Conservation (phyloP, 2,888 invertebrate genomes). For the Auanema sp. region DNA sequence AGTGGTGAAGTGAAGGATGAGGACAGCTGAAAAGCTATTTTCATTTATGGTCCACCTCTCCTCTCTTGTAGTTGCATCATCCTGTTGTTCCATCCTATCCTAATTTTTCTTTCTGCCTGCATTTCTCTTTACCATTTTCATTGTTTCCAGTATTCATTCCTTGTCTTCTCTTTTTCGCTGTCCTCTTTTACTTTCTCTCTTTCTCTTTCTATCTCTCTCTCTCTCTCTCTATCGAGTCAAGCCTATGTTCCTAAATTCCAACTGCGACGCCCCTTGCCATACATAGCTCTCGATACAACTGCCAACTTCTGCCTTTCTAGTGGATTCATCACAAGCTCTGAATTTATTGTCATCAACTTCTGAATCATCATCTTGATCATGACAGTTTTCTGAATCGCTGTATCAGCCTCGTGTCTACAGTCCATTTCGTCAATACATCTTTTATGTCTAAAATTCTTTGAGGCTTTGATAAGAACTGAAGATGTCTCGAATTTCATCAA, state of each 20-base stretch:
- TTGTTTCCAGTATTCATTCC: conserved; percentile 8
- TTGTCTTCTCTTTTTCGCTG: conserved; percentile 7
- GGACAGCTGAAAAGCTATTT: neutral
- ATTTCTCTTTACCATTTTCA: neutral
- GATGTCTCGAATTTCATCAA: conserved; percentile 63
- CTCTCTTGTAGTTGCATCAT: neutral
- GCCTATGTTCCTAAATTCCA: conserved; percentile 18
- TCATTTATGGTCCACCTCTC: conserved; percentile 1
- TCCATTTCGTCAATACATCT: no score
- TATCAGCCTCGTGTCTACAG: no score
- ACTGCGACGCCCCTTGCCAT: conserved; percentile 13
- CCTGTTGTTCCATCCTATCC: conserved; percentile 2
- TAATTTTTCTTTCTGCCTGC: neutral
- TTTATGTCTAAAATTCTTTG: no score
- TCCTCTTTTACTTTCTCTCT: conserved; percentile 9
- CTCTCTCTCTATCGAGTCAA: conserved; percentile 24
- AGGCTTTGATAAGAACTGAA: conserved; percentile 12
- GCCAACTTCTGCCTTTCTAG: conserved; percentile 12
- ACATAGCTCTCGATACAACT: conserved; percentile 16
- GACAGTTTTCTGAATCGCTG: no score
- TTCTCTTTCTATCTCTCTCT: conserved; percentile 14
- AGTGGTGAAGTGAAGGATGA: neutral
- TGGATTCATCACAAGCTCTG: conserved; percentile 17
- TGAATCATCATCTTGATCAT: no score
- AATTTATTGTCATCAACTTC: conserved; percentile 17